A percentile compares a stretch with the other conserved stretches of the same genome.
Conservation (phyloP, 2,797 vertebrate genomes). For the Chrosomus eos region DNA sequence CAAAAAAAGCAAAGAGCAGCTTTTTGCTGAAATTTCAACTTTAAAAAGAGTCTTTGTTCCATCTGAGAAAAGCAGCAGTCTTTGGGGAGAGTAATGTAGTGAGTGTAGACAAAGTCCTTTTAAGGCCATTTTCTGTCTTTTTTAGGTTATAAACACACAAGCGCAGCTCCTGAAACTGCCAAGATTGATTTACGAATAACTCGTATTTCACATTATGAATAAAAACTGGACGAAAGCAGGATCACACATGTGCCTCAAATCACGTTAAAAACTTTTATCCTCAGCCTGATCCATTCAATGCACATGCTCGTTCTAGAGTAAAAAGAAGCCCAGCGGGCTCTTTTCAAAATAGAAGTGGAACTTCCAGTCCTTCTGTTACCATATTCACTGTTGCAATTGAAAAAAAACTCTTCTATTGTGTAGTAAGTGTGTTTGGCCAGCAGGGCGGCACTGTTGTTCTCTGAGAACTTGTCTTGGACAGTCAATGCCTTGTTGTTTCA, state of each 20-base stretch:
- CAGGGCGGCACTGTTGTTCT: not conserved
- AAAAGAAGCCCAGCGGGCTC: not conserved
- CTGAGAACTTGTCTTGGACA: not conserved
- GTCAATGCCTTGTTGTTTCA: not conserved
- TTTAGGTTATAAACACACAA: not conserved
- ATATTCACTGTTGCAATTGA: no score
- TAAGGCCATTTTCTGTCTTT: slow-evolving; percentile 6
- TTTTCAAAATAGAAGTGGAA: not conserved
- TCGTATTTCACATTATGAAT: not conserved
- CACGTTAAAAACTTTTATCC: not conserved
- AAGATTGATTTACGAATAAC: not conserved
- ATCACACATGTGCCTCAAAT: not conserved
- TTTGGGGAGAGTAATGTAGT: not conserved
- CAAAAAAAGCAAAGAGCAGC: slow-evolving; percentile 10
- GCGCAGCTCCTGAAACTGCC: not conserved
- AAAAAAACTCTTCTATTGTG: no score
- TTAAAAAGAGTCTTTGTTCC: slow-evolving; percentile 1
- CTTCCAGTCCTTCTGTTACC: not conserved
- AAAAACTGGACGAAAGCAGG: not conserved
- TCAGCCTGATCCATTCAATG: not conserved
- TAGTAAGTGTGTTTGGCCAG: not conserved
- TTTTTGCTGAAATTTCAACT: not conserved
- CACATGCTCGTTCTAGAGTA: not conserved
- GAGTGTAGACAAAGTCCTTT: not conserved
- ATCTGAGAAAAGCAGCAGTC: not conserved